Evolutionary conservation across 2,888 invertebrate genomes (phyloP).

Genomic region (Andrena bucephala): DNA sequence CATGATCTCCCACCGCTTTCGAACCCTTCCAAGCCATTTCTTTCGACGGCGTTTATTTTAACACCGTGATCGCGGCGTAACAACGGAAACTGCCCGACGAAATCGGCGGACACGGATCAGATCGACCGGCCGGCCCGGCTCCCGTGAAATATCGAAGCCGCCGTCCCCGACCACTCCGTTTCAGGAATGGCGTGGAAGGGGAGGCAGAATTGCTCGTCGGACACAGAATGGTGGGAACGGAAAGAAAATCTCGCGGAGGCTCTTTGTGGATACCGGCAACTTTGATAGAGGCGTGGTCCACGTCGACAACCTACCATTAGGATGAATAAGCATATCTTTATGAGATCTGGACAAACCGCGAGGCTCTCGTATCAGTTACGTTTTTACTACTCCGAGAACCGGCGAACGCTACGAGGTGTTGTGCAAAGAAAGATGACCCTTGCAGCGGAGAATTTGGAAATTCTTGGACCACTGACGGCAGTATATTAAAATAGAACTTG

Average conservation of each 20-base stretch:
- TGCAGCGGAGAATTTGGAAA: background rate
- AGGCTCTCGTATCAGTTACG: slow-evolving; percentile 30
- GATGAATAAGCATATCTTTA: slow-evolving; percentile 72
- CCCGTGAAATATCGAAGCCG: slow-evolving; percentile 42
- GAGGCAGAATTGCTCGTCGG: slow-evolving; percentile 32
- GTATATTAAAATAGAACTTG: no score
- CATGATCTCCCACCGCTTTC: slow-evolving; percentile 48
- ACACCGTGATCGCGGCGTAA: slow-evolving; percentile 24
- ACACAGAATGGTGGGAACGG: slow-evolving; percentile 41
- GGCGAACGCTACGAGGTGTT: background rate
- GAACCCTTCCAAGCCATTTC: slow-evolving; percentile 10
- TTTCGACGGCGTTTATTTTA: slow-evolving; percentile 52
- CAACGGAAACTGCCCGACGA: slow-evolving; percentile 39
- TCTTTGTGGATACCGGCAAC: slow-evolving; percentile 67
- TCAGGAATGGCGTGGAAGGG: background rate
- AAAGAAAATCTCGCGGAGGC: slow-evolving; percentile 42
- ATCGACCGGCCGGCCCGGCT: background rate
- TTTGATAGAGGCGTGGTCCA: slow-evolving; percentile 67
- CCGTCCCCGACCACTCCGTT: slow-evolving; percentile 14
- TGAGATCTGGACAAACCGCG: slow-evolving; percentile 64
- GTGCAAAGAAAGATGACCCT: background rate
- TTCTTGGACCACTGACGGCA: background rate
- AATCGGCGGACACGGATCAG: slow-evolving; percentile 13
- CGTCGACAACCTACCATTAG: slow-evolving; percentile 70
- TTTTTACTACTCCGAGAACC: slow-evolving; percentile 32